Base-by-base conservation (phyloP, 2,113 vertebrate genomes). In the Coregonus clupeaformis region DNA sequence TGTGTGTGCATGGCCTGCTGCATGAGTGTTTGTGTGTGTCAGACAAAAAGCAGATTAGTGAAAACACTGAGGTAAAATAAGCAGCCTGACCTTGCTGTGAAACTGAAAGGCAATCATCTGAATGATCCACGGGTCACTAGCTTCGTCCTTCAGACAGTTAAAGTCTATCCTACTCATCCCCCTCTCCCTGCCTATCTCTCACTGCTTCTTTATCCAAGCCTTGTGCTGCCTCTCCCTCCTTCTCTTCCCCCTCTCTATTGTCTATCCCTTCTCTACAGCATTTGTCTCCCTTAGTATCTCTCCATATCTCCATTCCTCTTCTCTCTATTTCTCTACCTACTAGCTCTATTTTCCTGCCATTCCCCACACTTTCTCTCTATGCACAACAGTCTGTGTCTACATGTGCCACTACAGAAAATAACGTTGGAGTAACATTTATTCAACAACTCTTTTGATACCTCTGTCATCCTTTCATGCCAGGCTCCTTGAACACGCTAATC, bases 61-160 rank as follows among this genome's bases (percentile, higher is more conserved):
- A 92, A 92, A 92, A 91, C 91, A 91, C 86, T 73, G 85, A 92
- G 89, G 91, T 93, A 93, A 91, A 93, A 92, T 92, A 94, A 92
- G 90, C 91, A 89, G 88, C 81, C 84, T 92, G 92, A 92, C 93
- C 93, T 93, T 93, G 90, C 88, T 90, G 89, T 88, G 90, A 89
- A 87, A 89, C 90, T 91, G 91, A 91, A 92, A 93, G 88, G 91
- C 91, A 93, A 92, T 93, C 93, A 91, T 88, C 90, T 82, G 86
- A 93, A 91, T 90, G 90, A 90, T 90, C 92, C 88, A 80, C 82
- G 89, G 91, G 92, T 93, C 93, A 91, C 85, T 92, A 89, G 92
- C 87, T 92, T 91, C 86, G 93, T 92, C 91, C 91, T 93, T 91
- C 91, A 92, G 88, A 92, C 92, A 90, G 90, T 92, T 90, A 92